Conservation (phyloP, 1,140 invertebrate species). For the Trachymyrmex septentrionalis region DNA sequence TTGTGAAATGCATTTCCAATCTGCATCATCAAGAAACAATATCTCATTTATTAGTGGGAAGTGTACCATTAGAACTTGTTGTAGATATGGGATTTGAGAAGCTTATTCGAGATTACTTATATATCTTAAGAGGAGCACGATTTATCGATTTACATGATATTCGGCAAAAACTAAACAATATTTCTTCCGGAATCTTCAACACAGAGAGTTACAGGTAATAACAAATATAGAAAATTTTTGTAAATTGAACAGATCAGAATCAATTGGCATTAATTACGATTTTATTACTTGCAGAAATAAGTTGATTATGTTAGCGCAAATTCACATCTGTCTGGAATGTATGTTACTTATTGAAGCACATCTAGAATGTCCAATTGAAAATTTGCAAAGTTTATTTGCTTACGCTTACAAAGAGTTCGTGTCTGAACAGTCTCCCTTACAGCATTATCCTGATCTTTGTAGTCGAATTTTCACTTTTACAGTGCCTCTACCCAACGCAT, state of each 20-base stretch:
- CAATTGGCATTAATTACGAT: constrained; percentile 4
- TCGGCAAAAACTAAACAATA: constrained; percentile 69
- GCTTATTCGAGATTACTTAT: constrained; percentile 80
- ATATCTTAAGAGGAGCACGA: constrained; percentile 76
- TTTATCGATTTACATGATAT: constrained; percentile 75
- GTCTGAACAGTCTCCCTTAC: constrained; percentile 69
- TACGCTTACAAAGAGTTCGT: constrained; percentile 76
- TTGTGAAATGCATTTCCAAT: constrained; percentile 75
- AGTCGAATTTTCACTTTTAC: constrained; percentile 74
- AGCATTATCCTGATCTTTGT: constrained; percentile 69
- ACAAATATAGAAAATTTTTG: constrained; percentile 16
- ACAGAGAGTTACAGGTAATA: constrained; percentile 77
- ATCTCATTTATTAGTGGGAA: constrained; percentile 71
- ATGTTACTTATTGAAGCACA: constrained; percentile 79
- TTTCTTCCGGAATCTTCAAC: constrained; percentile 69
- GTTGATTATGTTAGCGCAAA: constrained; percentile 77
- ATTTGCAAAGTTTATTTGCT: constrained; percentile 75
- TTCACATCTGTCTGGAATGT: constrained; percentile 82
- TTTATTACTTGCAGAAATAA: constrained; percentile 73
- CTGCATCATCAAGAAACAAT: constrained; percentile 62
- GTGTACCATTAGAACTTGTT: constrained; percentile 80
- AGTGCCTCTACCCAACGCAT: constrained; percentile 66
- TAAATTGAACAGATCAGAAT: neutral
- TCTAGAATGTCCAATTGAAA: constrained; percentile 76
- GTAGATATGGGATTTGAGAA: constrained; percentile 83